Evolutionary conservation across 2,113 vertebrate genomes (phyloP).

Genomic region (Synchiropus splendidus): DNA sequence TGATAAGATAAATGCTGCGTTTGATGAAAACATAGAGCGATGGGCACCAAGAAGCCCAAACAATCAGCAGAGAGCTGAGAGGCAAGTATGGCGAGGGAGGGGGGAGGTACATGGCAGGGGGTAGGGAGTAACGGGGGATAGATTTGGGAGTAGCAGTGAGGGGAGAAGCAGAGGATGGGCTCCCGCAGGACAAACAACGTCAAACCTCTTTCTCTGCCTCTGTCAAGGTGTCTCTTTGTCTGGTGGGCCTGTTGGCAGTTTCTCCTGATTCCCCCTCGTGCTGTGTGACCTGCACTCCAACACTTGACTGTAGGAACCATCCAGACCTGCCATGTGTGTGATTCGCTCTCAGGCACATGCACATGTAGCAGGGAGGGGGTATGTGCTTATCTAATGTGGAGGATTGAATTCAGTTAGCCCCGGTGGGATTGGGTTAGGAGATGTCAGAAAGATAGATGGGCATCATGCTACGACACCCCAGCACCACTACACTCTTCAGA

Average conservation of each 20-base stretch:
- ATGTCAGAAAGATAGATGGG: slow-evolving; percentile 78
- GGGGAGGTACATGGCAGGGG: slow-evolving; percentile 13
- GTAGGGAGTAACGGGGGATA: slow-evolving; percentile 1
- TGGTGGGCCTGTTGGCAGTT: slow-evolving; percentile 22
- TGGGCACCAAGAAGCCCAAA: slow-evolving; percentile 50
- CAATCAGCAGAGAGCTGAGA: slow-evolving; percentile 52
- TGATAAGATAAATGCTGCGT: slow-evolving; percentile 70
- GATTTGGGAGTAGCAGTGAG: slow-evolving; percentile 5
- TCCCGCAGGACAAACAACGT: slow-evolving; percentile 30
- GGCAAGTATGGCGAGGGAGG: slow-evolving; percentile 3
- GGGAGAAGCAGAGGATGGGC: slow-evolving; percentile 29
- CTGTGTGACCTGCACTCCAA: slow-evolving; percentile 54
- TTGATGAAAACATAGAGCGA: slow-evolving; percentile 67
- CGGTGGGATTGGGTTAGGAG: slow-evolving; percentile 73
- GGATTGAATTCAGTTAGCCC: slow-evolving; percentile 74
- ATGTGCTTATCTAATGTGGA: slow-evolving; percentile 73
- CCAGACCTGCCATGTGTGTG: slow-evolving; percentile 19
- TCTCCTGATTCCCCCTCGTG: slow-evolving; percentile 28
- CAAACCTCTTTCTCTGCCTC: slow-evolving; percentile 27
- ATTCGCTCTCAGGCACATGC: slow-evolving; percentile 19
- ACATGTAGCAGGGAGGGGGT: slow-evolving; percentile 31
- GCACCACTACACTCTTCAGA: slow-evolving; percentile 41
- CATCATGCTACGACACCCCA: slow-evolving; percentile 57
- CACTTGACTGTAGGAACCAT: slow-evolving; percentile 49
- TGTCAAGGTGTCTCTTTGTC: slow-evolving; percentile 31